Evolutionary conservation across 2,113 vertebrate genomes (phyloP).

Genomic region (Neolamprologus fasciatus): DNA sequence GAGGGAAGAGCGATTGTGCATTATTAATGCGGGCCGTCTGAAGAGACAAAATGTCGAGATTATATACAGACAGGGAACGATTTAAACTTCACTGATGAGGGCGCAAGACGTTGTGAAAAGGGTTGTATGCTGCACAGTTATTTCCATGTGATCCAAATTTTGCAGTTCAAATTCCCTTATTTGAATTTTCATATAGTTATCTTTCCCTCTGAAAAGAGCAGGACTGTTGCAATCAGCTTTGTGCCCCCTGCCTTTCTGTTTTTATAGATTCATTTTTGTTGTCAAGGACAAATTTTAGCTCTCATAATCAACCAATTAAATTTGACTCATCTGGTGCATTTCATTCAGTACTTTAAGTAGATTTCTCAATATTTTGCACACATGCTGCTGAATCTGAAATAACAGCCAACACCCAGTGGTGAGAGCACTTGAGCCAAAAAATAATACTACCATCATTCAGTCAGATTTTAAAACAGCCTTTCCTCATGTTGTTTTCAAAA

Average conservation of each 20-base stretch:
- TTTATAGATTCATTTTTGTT: background rate
- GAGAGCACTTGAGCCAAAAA: background rate
- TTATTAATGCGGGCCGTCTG: conserved; percentile 25
- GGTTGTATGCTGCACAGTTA: background rate
- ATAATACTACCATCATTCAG: background rate
- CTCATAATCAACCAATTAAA: background rate
- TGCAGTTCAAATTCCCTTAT: background rate
- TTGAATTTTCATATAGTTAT: background rate
- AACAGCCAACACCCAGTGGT: background rate
- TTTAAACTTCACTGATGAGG: background rate
- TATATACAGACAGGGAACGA: background rate
- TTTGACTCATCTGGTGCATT: background rate
- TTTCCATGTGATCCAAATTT: background rate
- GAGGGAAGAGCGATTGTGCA: conserved; percentile 11
- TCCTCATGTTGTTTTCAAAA: background rate
- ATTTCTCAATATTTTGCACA: background rate
- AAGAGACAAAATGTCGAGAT: conserved; percentile 2
- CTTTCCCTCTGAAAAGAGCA: background rate
- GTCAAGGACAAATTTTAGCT: background rate
- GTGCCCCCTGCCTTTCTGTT: background rate
- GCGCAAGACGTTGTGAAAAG: background rate
- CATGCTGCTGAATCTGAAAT: background rate
- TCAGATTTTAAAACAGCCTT: background rate
- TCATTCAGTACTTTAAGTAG: background rate
- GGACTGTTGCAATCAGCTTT: background rate